A percentile compares a stretch with the other conserved stretches of the same genome.
These are phyloP conservation scores for Bothrops jararaca DNA, from an alignment of 2,113 vertebrate genomes.

Conservation along the genomic window DNA sequence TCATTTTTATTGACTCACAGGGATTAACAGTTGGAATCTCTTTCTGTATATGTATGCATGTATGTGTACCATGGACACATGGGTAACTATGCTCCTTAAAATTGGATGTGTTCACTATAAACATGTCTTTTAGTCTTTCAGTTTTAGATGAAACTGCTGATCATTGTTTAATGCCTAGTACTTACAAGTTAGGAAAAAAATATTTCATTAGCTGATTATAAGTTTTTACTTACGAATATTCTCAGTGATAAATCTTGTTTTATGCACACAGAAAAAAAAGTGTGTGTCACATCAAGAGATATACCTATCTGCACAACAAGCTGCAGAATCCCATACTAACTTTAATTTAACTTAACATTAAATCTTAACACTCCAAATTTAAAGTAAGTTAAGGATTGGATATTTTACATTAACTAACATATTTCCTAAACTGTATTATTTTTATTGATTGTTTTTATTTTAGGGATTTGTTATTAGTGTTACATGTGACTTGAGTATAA, in stretches of 20 bases:
- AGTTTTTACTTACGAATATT: conserved; percentile 22
- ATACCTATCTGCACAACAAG: neutral
- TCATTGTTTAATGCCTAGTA: conserved; percentile 22
- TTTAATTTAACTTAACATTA: neutral
- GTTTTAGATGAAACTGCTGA: conserved; percentile 57
- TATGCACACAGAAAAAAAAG: conserved; percentile 16
- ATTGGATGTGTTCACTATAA: conserved; percentile 51
- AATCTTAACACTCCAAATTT: neutral
- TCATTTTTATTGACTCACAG: conserved; percentile 63
- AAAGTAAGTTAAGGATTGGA: neutral
- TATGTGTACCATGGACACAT: conserved; percentile 36
- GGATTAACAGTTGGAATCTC: conserved; percentile 34
- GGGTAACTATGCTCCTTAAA: conserved; percentile 39
- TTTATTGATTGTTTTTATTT: neutral
- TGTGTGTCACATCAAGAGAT: neutral
- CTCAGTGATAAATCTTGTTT: conserved; percentile 16
- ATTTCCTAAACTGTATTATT: neutral
- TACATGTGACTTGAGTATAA: neutral
- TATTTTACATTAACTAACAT: neutral
- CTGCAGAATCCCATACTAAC: neutral
- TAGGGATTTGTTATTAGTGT: neutral
- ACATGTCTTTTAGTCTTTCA: conserved; percentile 10
- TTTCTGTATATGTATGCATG: neutral
- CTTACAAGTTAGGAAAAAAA: conserved; percentile 23
- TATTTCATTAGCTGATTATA: conserved; percentile 15